These are phyloP conservation scores for Cnemophilus loriae DNA, from an alignment of 2,113 vertebrate genomes.

Conservation along the genomic window DNA sequence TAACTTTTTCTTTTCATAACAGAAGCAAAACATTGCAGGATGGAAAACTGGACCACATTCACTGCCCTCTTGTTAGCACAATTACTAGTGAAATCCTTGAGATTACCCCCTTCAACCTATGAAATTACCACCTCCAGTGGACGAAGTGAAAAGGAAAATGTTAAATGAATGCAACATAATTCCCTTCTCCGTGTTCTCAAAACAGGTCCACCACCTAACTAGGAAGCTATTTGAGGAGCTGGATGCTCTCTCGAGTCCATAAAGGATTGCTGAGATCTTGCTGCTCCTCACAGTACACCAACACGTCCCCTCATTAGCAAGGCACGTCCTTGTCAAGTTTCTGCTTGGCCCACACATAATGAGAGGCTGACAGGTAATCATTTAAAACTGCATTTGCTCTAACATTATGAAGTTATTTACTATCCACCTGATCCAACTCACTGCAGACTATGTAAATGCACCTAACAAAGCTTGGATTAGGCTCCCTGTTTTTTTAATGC, in stretches of 20 bases:
- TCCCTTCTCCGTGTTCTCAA: neutral
- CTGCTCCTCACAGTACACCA: neutral
- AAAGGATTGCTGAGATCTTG: neutral
- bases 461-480: neutral
- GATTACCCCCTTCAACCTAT: neutral
- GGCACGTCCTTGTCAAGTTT: neutral
- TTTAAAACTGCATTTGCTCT: neutral
- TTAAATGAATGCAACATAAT: neutral
- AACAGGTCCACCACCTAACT: neutral
- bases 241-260: fast-evolving
- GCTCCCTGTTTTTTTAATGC: neutral
- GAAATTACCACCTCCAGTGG: neutral
- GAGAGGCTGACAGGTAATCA: neutral
- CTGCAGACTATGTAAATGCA: neutral
- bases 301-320: neutral
- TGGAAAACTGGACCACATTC: neutral
- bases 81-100: neutral
- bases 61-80: neutral
- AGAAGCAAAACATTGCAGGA: neutral
- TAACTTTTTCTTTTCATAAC: neutral
- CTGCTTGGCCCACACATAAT: neutral
- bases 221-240: neutral
- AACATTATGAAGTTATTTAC: neutral
- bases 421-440: neutral
- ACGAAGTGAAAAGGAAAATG: neutral